phyloP scores from a whole-genome alignment of 2,113 vertebrate species.

The Mormyrus iriodes region DNA sequence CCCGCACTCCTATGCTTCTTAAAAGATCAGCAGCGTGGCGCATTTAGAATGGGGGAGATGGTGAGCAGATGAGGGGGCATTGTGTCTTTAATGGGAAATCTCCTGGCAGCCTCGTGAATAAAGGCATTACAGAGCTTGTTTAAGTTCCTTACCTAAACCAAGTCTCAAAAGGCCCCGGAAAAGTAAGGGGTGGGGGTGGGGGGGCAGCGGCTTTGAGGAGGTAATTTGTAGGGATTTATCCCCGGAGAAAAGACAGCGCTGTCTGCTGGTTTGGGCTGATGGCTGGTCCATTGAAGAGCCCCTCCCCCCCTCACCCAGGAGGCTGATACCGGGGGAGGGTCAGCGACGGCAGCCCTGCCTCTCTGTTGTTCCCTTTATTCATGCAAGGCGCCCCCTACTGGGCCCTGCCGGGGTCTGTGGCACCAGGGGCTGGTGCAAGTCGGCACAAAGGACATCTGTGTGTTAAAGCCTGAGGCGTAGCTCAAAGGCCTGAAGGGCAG shows the following conservation, averaged over 20 bases:
- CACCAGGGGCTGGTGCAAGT: constrained; percentile 46
- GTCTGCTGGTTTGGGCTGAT: background rate
- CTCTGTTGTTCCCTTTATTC: constrained; percentile 35
- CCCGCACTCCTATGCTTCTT: background rate
- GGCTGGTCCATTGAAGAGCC: background rate
- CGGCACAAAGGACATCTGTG: constrained; percentile 67
- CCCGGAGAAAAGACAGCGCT: background rate
- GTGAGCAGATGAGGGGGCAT: background rate
- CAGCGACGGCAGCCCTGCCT: background rate
- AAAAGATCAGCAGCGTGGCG: background rate
- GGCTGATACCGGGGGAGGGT: background rate
- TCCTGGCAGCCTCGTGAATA: background rate
- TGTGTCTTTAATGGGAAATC: constrained; percentile 4
- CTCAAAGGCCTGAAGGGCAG: background rate
- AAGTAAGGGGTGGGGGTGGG: background rate
- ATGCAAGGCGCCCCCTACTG: constrained; percentile 38
- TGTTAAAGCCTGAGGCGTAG: constrained; percentile 41
- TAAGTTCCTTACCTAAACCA: background rate
- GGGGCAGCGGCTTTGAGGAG: background rate
- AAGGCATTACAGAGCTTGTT: background rate
- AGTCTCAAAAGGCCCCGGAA: background rate
- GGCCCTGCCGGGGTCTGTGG: background rate
- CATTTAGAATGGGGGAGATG: background rate
- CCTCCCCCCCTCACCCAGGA: background rate
- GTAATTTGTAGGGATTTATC: background rate